Base-by-base conservation (phyloP, 2,888 invertebrate genomes). In the Odontomyia ornata region DNA sequence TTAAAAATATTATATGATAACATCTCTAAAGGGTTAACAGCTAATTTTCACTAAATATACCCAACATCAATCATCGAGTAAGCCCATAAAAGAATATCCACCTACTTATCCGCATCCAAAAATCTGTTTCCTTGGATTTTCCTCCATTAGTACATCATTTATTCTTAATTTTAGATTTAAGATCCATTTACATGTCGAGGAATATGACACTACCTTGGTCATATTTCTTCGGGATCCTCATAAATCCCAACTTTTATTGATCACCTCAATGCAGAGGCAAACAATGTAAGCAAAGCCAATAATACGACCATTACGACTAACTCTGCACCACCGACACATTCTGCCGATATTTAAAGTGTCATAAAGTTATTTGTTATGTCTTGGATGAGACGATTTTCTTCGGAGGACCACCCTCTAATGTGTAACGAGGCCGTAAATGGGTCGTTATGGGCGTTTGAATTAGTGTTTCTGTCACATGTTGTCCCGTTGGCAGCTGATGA, bases 371-470 rank as follows among this genome's bases (percentile, higher is more conserved):
- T 60, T 73, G 60, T 73, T 57, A 56, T 57, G n/a, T 30, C 27
- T 36, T n/a, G 1, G 18, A 73, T 18, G 60, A 73, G 46, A 46
- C 23, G 69, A 69, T 46, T 13, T 15, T 46, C 36, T 21, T n/a
- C 36, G 1, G 25, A 11, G 57, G 60, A 56, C 56, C 73, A 56
- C 56, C 73, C 73, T 73, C 73, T 60, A 60, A 57, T 57, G 60
- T 73, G 28, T 73, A 73, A 73, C 57, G 73, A 73, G 36, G 30
- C 36, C 57, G 23, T 73, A 73, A 73, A 57, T 73, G 73, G 57
- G 57, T 73, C 73, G 60, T 56, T 57, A 73, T 73, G 73, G 73
- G 57, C 57, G 72, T 72, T 72, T 28, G 72, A 56, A 72, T 47
- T 69, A 69, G 69, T 57, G 73, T 73, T 73, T 27, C 47, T 69